A percentile compares a stretch with the other conserved stretches of the same genome.
phyloP scores from a whole-genome alignment of 2,888 invertebrate genomes.

The Stenodema calcarata region DNA sequence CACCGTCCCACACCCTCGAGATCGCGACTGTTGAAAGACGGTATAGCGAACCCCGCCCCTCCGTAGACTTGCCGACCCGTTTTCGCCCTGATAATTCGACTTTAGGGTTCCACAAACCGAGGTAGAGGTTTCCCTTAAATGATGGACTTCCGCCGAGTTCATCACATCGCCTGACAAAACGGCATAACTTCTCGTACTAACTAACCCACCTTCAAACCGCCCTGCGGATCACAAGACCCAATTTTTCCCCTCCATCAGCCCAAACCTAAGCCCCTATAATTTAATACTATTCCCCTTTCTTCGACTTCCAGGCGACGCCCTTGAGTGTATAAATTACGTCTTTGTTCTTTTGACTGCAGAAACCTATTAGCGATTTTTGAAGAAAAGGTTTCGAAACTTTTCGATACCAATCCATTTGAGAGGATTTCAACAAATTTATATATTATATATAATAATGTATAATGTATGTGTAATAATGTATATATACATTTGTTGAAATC shows the following conservation, averaged over 20 bases:
- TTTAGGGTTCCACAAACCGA: background rate
- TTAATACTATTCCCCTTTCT: background rate
- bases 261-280: background rate
- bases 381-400: too few relatives aligned
- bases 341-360: too few relatives aligned
- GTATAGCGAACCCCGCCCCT: background rate
- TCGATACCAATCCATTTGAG: too few relatives aligned
- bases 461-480: too few relatives aligned
- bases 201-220: constrained; percentile 7
- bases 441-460: too few relatives aligned
- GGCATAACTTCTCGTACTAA: constrained; percentile 42
- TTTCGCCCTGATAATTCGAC: constrained; percentile 19
- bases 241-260: background rate
- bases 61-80: too few relatives aligned
- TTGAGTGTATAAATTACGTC: constrained; percentile 1
- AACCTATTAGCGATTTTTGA: too few relatives aligned
- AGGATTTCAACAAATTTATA: too few relatives aligned
- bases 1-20: background rate
- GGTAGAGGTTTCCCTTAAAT: constrained; percentile 26
- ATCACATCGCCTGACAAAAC: constrained; percentile 48
- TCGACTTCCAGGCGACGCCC: background rate
- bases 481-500: too few relatives aligned
- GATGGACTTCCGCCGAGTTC: constrained; percentile 48
- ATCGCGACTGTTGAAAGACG: background rate
- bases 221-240: constrained; percentile 17